These are phyloP conservation scores for Ormyrus nitidulus DNA, from an alignment of 2,888 invertebrate species.

Conservation along the genomic window DNA sequence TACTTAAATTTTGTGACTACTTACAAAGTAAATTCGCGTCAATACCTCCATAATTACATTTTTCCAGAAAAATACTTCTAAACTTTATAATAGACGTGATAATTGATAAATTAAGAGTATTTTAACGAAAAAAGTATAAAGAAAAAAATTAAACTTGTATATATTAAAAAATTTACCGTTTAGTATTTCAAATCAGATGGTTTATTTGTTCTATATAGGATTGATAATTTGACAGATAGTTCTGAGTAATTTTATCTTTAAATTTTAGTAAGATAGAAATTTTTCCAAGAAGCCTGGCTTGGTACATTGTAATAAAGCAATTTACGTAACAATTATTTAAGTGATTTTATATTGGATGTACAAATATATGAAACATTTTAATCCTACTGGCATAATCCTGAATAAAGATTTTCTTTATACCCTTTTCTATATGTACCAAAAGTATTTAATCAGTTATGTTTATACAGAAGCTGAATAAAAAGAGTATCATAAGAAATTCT, in stretches of 20 bases:
- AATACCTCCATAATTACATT: too few species aligned
- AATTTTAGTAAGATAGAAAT: slow-evolving; percentile 43
- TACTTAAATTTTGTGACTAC: too few species aligned
- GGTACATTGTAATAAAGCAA: slow-evolving; percentile 49
- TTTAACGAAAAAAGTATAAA: neutral
- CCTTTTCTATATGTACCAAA: slow-evolving; percentile 41
- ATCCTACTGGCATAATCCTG: slow-evolving; percentile 50
- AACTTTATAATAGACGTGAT: too few species aligned
- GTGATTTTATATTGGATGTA: slow-evolving; percentile 48
- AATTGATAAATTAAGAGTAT: neutral
- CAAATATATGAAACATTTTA: slow-evolving; percentile 53
- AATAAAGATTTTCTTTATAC: slow-evolving; percentile 33
- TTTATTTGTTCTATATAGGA: slow-evolving; percentile 48
- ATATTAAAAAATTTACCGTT: neutral
- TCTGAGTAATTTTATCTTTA: slow-evolving; percentile 26
- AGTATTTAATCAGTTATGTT: slow-evolving; percentile 44
- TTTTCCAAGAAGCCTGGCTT: slow-evolving; percentile 50
- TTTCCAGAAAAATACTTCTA: too few species aligned
- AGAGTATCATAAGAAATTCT: slow-evolving; percentile 47
- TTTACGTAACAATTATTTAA: slow-evolving; percentile 46
- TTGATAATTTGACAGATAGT: slow-evolving; percentile 44
- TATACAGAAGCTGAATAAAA: slow-evolving; percentile 52
- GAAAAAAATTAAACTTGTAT: neutral
- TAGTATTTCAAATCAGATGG: slow-evolving; percentile 42
- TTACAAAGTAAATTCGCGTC: too few species aligned